Percentiles rank a stretch among this genome's conserved stretches.
Conservation (phyloP, 1,140 invertebrate genomes). For the Glomeris maerens region DNA sequence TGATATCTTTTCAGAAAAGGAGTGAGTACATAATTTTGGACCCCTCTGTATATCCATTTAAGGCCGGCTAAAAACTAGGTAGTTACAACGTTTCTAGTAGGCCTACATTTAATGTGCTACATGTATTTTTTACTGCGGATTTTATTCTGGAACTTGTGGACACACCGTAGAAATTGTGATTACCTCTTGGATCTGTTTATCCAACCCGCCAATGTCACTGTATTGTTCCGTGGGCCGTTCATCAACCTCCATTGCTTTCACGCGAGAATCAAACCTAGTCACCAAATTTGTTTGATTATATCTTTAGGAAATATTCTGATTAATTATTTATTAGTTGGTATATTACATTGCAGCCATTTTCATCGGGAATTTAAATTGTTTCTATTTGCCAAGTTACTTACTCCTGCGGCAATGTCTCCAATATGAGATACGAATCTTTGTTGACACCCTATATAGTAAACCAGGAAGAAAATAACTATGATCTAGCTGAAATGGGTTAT, state of each 20-base stretch:
- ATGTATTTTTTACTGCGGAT: too few species aligned
- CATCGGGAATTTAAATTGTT: too few species aligned
- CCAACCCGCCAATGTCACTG: conserved; percentile 96
- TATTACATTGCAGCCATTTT: too few species aligned
- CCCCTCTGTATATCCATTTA: too few species aligned
- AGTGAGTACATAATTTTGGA: too few species aligned
- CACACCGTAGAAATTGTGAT: conserved; percentile 14
- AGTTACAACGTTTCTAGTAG: too few species aligned
- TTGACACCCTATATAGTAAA: conserved; percentile 61
- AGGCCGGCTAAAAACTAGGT: too few species aligned
- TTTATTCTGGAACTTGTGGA: conserved; percentile 3
- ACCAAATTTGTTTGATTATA: too few species aligned
- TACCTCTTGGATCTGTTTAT: conserved; percentile 88
- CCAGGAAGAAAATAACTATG: background rate
- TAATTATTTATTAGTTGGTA: too few species aligned
- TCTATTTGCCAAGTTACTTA: conserved; percentile 39
- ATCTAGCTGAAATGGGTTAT: background rate
- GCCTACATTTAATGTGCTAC: too few species aligned
- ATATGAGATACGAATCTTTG: conserved; percentile 96
- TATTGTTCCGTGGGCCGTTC: conserved; percentile 98
- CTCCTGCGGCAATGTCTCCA: conserved; percentile 94
- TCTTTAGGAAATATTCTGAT: too few species aligned
- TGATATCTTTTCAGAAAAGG: too few species aligned
- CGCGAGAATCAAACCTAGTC: conserved; percentile 72
- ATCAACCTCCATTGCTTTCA: conserved; percentile 99